Evolutionary conservation across 2,797 vertebrate species (phyloP).

Genomic region (Chanos chanos): DNA sequence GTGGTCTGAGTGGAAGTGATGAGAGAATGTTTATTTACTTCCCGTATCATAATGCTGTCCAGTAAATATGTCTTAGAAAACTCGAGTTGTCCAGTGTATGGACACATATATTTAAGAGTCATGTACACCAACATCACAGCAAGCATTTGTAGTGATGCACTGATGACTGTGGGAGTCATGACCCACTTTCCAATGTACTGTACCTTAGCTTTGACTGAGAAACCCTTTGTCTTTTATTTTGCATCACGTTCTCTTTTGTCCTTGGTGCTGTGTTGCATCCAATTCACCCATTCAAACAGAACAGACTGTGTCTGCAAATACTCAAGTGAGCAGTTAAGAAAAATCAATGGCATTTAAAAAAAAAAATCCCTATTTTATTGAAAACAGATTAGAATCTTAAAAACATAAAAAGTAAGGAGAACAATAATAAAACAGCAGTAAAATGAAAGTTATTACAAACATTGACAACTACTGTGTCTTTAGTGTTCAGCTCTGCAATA

Average conservation of each 20-base stretch:
- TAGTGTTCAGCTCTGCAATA: conserved; percentile 15
- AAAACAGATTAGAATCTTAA: conserved; percentile 20
- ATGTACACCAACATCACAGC: background rate
- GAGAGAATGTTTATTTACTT: too few species aligned
- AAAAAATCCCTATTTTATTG: conserved; percentile 29
- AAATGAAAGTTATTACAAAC: conserved; percentile 27
- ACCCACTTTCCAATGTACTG: conserved; percentile 17
- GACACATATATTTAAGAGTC: too few species aligned
- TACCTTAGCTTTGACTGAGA: conserved; percentile 4
- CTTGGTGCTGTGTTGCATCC: conserved; percentile 8
- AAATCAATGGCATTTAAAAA: conserved; percentile 8
- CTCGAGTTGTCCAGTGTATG: too few species aligned
- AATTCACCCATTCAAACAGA: background rate
- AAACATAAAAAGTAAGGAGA: conserved; percentile 1
- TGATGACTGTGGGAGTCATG: conserved; percentile 1
- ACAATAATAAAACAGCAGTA: conserved; percentile 5
- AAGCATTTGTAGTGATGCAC: background rate
- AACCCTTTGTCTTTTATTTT: background rate
- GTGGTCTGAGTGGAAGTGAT: too few species aligned
- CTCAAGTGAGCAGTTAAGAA: background rate
- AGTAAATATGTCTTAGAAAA: too few species aligned
- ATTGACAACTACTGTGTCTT: conserved; percentile 23
- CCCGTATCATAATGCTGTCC: too few species aligned
- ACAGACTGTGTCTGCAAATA: too few species aligned
- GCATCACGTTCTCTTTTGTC: background rate